Evolutionary conservation across 1,140 invertebrate genomes (phyloP).

Genomic region (Zaprionus ornatus): DNA sequence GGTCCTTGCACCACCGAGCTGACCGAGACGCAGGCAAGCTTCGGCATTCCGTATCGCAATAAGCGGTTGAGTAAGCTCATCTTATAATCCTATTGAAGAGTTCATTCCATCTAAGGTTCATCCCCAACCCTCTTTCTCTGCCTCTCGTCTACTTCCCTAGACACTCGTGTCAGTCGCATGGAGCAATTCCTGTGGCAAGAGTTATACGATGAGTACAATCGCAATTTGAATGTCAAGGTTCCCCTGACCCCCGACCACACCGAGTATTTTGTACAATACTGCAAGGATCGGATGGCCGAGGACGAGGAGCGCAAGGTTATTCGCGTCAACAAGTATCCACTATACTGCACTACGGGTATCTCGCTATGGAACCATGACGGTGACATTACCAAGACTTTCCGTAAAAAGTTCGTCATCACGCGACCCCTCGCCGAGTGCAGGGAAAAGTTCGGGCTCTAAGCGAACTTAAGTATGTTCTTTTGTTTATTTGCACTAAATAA

Average conservation of each 20-base stretch:
- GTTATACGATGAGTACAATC: slow-evolving; percentile 71
- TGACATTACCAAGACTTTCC: slow-evolving; percentile 70
- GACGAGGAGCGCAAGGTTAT: slow-evolving; percentile 59
- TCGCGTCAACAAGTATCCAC: slow-evolving; percentile 66
- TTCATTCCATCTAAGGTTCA: neutral
- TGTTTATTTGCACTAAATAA: neutral
- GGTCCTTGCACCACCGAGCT: slow-evolving; percentile 39
- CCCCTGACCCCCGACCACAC: slow-evolving; percentile 43
- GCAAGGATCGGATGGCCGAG: slow-evolving; percentile 65
- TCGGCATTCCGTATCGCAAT: slow-evolving; percentile 55
- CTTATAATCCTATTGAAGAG: too few species aligned
- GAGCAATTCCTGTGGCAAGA: slow-evolving; percentile 77
- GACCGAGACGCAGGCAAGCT: slow-evolving; percentile 61
- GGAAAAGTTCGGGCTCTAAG: slow-evolving; percentile 68
- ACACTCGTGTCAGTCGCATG: slow-evolving; percentile 59
- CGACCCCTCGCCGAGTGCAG: slow-evolving; percentile 62
- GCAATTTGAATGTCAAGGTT: slow-evolving; percentile 24
- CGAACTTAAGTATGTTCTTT: neutral
- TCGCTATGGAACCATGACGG: slow-evolving; percentile 71
- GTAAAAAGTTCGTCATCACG: slow-evolving; percentile 64
- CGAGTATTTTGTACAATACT: slow-evolving; percentile 74
- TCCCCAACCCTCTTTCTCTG: neutral
- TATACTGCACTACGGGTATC: slow-evolving; percentile 72
- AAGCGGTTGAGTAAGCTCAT: slow-evolving; percentile 50
- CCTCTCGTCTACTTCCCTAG: slow-evolving; percentile 35